These are phyloP conservation scores for Tetrapedia diversipes DNA, from an alignment of 2,888 invertebrate species.

Conservation along the genomic window DNA sequence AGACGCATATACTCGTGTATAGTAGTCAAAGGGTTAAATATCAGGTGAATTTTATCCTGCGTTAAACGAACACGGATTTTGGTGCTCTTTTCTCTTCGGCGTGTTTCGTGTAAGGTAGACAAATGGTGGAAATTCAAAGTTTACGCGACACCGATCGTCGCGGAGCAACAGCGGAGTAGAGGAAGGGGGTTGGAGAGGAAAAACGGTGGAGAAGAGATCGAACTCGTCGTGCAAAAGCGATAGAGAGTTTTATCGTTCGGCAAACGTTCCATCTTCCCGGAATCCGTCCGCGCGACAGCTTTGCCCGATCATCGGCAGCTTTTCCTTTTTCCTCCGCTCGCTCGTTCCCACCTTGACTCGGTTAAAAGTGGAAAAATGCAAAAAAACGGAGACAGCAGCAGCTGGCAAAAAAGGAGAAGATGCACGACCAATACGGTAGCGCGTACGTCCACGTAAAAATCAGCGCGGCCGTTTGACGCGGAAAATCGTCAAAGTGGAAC, in stretches of 20 bases:
- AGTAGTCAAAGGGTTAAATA: too few species aligned
- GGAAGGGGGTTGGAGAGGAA: background rate
- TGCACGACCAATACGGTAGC: conserved; percentile 49
- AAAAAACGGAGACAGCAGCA: conserved; percentile 21
- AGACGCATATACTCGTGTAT: too few species aligned
- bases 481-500: conserved; percentile 70
- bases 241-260: conserved; percentile 35
- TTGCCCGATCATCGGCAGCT: conserved; percentile 25
- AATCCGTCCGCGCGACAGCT: conserved; percentile 33
- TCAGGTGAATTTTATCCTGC: too few species aligned
- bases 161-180: too few species aligned
- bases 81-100: background rate
- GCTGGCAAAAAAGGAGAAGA: conserved; percentile 27
- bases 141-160: too few species aligned
- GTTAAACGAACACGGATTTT: too few species aligned
- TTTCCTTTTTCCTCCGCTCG: background rate
- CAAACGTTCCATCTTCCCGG: conserved; percentile 31
- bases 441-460: conserved; percentile 66
- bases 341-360: background rate
- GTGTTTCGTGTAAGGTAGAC: background rate
- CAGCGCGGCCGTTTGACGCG: conserved; percentile 69
- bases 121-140: background rate
- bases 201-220: conserved; percentile 1
- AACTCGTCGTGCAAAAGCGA: conserved; percentile 13
- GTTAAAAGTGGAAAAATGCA: conserved; percentile 43